These are phyloP conservation scores for Lepisosteus osseus DNA, from an alignment of 2,113 vertebrate genomes.

Conservation along the genomic window DNA sequence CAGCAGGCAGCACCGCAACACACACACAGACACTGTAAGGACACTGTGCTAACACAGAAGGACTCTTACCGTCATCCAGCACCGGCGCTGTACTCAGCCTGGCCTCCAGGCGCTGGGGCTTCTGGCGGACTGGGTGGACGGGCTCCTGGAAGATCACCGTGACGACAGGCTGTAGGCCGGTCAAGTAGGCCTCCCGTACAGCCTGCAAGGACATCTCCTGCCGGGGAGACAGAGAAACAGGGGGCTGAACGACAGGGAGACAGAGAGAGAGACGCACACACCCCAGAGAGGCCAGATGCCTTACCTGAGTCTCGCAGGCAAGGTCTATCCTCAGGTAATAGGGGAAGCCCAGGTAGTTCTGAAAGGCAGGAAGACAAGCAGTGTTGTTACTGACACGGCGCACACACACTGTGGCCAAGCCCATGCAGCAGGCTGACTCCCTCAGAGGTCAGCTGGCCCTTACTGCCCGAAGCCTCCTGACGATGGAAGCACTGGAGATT, in stretches of 20 bases:
- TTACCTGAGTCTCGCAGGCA: slow-evolving; percentile 20
- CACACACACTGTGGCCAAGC: too few species aligned
- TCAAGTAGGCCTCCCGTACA: slow-evolving; percentile 42
- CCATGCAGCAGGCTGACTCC: too few species aligned
- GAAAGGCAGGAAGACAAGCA: too few species aligned
- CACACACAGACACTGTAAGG: not conserved
- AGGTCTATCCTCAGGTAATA: slow-evolving; percentile 33
- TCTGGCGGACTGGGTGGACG: slow-evolving; percentile 40
- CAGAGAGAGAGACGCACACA: not conserved
- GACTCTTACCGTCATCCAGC: slow-evolving; percentile 13
- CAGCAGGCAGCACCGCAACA: not conserved
- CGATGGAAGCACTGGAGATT: too few species aligned
- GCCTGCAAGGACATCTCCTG: slow-evolving; percentile 25
- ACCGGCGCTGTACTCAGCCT: slow-evolving; percentile 41
- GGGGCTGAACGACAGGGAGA: too few species aligned
- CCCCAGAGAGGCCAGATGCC: not conserved
- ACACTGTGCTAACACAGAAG: not conserved
- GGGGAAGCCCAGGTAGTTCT: slow-evolving; percentile 32
- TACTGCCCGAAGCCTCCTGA: too few species aligned
- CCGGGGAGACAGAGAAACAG: too few species aligned
- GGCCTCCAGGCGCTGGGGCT: slow-evolving; percentile 44
- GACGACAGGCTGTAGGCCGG: slow-evolving; percentile 42
- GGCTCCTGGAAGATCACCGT: slow-evolving; percentile 42
- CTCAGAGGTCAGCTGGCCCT: too few species aligned
- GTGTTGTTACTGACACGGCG: too few species aligned